Conservation (phyloP, 1,140 invertebrate species). For the Brachionus rubens region DNA sequence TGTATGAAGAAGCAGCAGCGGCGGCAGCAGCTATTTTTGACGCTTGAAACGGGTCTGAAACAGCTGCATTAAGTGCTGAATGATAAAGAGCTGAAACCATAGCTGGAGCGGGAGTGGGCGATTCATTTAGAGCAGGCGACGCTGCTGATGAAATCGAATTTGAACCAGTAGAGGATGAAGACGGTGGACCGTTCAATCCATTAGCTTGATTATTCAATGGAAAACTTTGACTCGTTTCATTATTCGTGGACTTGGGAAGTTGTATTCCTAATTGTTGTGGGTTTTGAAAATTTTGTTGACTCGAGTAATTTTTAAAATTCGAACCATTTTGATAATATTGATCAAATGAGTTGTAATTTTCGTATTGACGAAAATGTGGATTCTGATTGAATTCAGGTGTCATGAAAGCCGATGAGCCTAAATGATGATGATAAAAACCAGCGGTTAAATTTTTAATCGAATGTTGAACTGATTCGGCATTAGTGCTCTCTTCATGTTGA, state of each 20-base stretch:
- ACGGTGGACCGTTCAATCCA: slow-evolving; percentile 14
- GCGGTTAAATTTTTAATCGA: slow-evolving; percentile 20
- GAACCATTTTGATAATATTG: background rate
- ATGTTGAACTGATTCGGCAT: background rate
- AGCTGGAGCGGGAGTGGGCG: background rate
- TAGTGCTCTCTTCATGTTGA: background rate
- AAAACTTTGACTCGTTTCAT: background rate
- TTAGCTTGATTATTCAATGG: background rate
- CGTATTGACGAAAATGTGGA: background rate
- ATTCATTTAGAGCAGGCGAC: slow-evolving; percentile 23
- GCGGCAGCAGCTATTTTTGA: slow-evolving; percentile 22
- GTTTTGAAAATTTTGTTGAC: background rate
- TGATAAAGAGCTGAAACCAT: slow-evolving; percentile 35
- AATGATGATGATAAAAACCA: slow-evolving; percentile 29
- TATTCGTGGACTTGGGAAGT: background rate
- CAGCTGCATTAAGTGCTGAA: slow-evolving; percentile 26
- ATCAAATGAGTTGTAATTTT: slow-evolving; percentile 5
- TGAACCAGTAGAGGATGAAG: slow-evolving; percentile 1
- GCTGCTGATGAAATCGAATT: slow-evolving; percentile 26
- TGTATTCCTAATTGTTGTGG: background rate
- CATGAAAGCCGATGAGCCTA: slow-evolving; percentile 8
- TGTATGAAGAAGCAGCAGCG: background rate
- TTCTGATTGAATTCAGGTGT: background rate
- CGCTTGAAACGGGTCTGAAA: slow-evolving; percentile 19
- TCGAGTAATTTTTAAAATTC: background rate